These are phyloP conservation scores for Maconellicoccus hirsutus DNA, from an alignment of 1,140 invertebrate species.

Conservation along the genomic window DNA sequence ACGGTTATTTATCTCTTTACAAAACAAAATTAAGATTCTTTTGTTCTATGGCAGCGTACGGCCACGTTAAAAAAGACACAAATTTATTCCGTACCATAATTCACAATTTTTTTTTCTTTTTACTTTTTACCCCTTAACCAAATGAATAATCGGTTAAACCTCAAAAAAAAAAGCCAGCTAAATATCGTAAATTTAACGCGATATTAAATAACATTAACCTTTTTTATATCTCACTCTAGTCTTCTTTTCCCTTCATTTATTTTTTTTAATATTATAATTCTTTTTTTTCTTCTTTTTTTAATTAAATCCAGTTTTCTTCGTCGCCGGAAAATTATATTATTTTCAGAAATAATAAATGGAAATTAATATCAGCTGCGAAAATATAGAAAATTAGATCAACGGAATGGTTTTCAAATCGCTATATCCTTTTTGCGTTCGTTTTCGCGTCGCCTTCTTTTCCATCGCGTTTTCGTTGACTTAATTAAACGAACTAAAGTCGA, in stretches of 20 bases:
- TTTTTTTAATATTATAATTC: not conserved
- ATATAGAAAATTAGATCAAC: conserved; percentile 1
- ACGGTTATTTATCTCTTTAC: not conserved
- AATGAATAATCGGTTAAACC: not conserved
- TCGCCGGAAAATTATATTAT: not conserved
- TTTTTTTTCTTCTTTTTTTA: too few relatives aligned
- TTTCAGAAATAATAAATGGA: not conserved
- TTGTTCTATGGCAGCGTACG: not conserved
- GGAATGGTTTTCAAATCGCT: not conserved
- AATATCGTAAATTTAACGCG: not conserved
- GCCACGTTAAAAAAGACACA: not conserved
- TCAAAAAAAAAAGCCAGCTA: not conserved
- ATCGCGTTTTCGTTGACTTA: too few relatives aligned
- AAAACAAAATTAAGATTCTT: not conserved
- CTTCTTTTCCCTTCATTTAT: too few relatives aligned
- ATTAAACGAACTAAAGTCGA: too few relatives aligned
- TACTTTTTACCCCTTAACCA: not conserved
- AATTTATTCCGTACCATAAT: conserved; percentile 2
- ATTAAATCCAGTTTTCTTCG: too few relatives aligned
- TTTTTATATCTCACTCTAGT: not conserved
- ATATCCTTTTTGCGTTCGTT: not conserved
- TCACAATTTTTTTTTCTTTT: conserved; percentile 10
- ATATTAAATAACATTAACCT: conserved; percentile 1
- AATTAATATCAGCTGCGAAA: not conserved
- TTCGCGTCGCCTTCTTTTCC: too few relatives aligned